Percentiles rank a stretch among this genome's conserved stretches.
phyloP scores from a whole-genome alignment of 1,140 invertebrate genomes.

The Glomeris maerens region DNA sequence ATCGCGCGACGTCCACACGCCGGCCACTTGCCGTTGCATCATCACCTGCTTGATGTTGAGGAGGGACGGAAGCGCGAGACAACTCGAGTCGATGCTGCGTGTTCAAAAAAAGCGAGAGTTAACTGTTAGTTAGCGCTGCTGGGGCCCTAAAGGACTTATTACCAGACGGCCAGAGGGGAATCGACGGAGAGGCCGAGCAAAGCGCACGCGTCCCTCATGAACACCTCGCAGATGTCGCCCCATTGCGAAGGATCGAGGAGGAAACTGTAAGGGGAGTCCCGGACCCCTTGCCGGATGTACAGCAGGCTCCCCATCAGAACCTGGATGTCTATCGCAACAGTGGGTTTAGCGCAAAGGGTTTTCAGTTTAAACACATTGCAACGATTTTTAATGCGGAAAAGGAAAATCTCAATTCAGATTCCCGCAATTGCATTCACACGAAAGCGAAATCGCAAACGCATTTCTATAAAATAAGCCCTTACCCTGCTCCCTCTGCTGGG shows the following conservation, averaged over 20 bases:
- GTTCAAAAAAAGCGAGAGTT: constrained; percentile 21
- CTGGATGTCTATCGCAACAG: constrained; percentile 49
- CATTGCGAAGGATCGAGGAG: constrained; percentile 63
- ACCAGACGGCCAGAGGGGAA: constrained; percentile 57
- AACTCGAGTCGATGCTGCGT: constrained; percentile 78
- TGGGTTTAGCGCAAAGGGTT: too few species aligned
- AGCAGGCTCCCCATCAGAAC: constrained; percentile 74
- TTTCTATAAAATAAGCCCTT: too few species aligned
- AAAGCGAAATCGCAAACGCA: too few species aligned
- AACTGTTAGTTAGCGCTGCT: neutral
- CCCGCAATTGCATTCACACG: too few species aligned
- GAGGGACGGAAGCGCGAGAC: constrained; percentile 78
- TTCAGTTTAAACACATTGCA: too few species aligned
- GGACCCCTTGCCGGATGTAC: constrained; percentile 61
- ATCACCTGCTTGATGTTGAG: constrained; percentile 91
- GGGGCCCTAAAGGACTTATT: constrained; percentile 18
- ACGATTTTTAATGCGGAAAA: too few species aligned
- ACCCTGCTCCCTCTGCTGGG: constrained; percentile 66
- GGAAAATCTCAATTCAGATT: too few species aligned
- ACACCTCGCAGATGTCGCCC: constrained; percentile 76
- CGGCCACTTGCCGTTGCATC: constrained; percentile 82
- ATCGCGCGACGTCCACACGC: constrained; percentile 88
- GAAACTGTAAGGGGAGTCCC: constrained; percentile 63
- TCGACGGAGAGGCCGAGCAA: constrained; percentile 79
- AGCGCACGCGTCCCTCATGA: constrained; percentile 81